These are phyloP conservation scores for Chrysomallon squamiferum DNA, from an alignment of 1,140 invertebrate genomes.

Conservation along the genomic window DNA sequence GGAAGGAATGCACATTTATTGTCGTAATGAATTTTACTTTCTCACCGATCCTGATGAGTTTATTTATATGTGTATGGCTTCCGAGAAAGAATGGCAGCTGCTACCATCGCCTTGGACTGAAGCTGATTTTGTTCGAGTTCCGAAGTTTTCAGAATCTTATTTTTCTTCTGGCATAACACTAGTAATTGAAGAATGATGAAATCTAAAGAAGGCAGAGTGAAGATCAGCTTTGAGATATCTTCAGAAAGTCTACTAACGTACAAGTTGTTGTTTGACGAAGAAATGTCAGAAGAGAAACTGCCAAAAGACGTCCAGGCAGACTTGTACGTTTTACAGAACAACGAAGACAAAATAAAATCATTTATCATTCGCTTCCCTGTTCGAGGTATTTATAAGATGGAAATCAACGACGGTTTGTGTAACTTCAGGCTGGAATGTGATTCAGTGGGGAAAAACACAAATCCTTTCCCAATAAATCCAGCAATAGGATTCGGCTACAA, in stretches of 20 bases:
- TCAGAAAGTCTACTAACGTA: neutral
- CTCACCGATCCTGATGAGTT: slow-evolving; percentile 10
- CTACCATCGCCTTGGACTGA: slow-evolving; percentile 53
- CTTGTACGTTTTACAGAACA: neutral
- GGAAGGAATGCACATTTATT: neutral
- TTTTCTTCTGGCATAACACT: neutral
- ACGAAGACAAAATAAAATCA: neutral
- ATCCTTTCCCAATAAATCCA: neutral
- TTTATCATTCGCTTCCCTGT: neutral
- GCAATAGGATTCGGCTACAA: neutral
- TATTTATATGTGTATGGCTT: slow-evolving; percentile 8
- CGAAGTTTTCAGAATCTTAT: neutral
- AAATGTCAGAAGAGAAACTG: neutral
- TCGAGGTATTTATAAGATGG: neutral
- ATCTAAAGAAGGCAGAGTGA: neutral
- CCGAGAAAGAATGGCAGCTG: slow-evolving; percentile 12
- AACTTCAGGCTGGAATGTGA: neutral
- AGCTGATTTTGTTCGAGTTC: slow-evolving; percentile 57
- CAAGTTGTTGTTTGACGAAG: neutral
- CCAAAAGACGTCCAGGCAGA: neutral
- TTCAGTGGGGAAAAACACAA: neutral
- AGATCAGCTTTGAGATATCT: neutral
- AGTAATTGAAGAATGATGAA: neutral
- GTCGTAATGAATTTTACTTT: slow-evolving; percentile 11
- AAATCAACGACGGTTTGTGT: neutral